phyloP scores from a whole-genome alignment of 2,888 invertebrate genomes.

The Chorisops tibialis region DNA sequence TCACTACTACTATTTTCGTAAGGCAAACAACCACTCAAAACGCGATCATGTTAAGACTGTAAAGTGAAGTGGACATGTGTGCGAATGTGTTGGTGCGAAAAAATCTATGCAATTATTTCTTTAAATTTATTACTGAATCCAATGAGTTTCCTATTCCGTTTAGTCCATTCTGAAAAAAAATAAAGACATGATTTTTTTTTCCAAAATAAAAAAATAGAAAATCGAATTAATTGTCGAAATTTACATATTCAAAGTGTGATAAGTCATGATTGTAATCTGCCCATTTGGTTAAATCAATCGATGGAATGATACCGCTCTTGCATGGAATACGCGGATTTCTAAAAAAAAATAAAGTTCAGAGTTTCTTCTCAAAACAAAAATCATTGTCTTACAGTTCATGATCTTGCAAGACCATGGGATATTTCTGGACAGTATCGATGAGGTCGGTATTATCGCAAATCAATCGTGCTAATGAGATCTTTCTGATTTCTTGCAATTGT shows the following conservation, averaged over 20 bases:
- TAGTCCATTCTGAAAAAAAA: slow-evolving; percentile 49
- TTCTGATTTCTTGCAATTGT: slow-evolving; percentile 79
- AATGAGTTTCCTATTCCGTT: slow-evolving; percentile 47
- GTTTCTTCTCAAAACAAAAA: background rate
- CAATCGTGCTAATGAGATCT: slow-evolving; percentile 73
- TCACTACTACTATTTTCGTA: background rate
- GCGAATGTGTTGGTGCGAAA: background rate
- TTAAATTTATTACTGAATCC: slow-evolving; percentile 50
- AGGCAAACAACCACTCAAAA: slow-evolving; percentile 15
- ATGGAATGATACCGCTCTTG: slow-evolving; percentile 80
- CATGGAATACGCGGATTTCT: slow-evolving; percentile 93
- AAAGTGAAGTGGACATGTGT: background rate
- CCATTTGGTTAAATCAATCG: slow-evolving; percentile 87
- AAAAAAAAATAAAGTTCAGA: slow-evolving; percentile 37
- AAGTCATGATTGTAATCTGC: slow-evolving; percentile 65
- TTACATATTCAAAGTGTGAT: slow-evolving; percentile 62
- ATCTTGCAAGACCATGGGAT: slow-evolving; percentile 89
- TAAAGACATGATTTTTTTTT: background rate
- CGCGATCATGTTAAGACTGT: background rate
- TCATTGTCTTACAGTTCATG: slow-evolving; percentile 80
- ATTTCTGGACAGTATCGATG: slow-evolving; percentile 85
- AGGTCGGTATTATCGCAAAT: slow-evolving; percentile 92
- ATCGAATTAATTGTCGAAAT: slow-evolving; percentile 46
- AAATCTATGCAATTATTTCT: slow-evolving; percentile 39
- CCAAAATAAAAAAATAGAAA: slow-evolving; percentile 1